Percentiles rank a stretch among this genome's conserved stretches.
Conservation (phyloP, 2,113 vertebrate genomes). For the Zosterops lateralis region DNA sequence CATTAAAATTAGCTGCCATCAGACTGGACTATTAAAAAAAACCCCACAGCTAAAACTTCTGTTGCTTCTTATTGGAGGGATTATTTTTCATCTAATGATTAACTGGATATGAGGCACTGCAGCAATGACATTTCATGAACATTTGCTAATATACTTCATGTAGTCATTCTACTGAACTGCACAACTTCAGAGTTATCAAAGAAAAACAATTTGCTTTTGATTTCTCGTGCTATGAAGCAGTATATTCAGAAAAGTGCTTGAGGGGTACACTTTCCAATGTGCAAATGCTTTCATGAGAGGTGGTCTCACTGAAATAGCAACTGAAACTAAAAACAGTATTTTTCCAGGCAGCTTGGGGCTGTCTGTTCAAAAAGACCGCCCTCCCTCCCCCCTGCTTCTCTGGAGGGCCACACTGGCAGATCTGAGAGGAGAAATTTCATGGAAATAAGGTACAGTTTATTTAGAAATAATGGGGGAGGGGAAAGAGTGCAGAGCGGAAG, state of each 20-base stretch:
- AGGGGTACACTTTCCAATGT: background rate
- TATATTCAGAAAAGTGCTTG: constrained; percentile 13
- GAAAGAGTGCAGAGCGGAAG: background rate
- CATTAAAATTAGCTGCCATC: background rate
- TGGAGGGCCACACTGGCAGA: constrained; percentile 38
- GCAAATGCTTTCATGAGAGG: constrained; percentile 43
- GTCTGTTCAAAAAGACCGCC: background rate
- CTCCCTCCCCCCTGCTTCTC: background rate
- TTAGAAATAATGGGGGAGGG: background rate
- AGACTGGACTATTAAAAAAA: background rate
- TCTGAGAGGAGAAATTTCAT: constrained; percentile 23
- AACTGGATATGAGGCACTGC: background rate
- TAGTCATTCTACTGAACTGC: background rate
- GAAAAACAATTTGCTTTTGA: constrained; percentile 51
- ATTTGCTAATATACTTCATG: background rate
- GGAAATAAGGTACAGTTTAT: constrained; percentile 46
- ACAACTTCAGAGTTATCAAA: constrained; percentile 9
- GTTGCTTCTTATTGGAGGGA: background rate
- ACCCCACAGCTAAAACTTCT: background rate
- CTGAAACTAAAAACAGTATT: constrained; percentile 41
- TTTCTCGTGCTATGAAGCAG: background rate
- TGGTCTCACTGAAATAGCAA: constrained; percentile 49
- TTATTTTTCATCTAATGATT: background rate
- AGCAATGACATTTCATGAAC: background rate
- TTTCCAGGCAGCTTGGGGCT: constrained; percentile 39